These are phyloP conservation scores for Silurus aristotelis DNA, from an alignment of 2,797 vertebrate genomes.

Conservation along the genomic window DNA sequence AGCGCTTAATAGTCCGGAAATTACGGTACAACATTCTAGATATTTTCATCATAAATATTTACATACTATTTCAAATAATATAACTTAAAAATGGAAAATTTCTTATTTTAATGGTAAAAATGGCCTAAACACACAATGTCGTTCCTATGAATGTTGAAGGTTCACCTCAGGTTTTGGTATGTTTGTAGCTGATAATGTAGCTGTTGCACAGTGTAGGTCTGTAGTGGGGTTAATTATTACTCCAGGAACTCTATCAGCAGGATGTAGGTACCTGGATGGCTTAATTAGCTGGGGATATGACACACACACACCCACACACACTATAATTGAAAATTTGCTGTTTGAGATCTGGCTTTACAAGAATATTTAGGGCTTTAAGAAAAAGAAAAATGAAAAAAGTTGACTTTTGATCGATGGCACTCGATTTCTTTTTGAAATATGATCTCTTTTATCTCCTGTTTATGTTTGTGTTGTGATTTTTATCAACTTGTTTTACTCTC, in stretches of 20 bases:
- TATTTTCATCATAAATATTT: not conserved
- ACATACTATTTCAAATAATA: not conserved
- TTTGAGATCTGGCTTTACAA: not conserved
- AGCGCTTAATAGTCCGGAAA: too few relatives aligned
- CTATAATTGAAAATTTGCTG: not conserved
- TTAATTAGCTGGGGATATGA: slow-evolving; percentile 64
- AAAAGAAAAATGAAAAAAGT: not conserved
- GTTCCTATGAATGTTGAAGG: not conserved
- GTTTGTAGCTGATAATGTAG: slow-evolving; percentile 15
- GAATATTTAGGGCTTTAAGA: not conserved
- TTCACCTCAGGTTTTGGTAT: not conserved
- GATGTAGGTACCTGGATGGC: slow-evolving; percentile 61
- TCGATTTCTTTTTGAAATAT: not conserved
- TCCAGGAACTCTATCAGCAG: slow-evolving; percentile 67
- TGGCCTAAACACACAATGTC: not conserved
- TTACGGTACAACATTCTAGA: too few relatives aligned
- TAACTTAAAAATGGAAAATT: not conserved
- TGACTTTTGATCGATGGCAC: not conserved
- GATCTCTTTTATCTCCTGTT: not conserved
- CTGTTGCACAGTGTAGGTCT: slow-evolving; percentile 16
- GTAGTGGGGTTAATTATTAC: slow-evolving; percentile 74
- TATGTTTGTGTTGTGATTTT: not conserved
- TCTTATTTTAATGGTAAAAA: not conserved
- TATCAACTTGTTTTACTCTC: not conserved
- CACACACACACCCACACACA: not conserved